Evolutionary conservation across 2,797 vertebrate species (phyloP).

Genomic region (Lagorchestes hirsutus): DNA sequence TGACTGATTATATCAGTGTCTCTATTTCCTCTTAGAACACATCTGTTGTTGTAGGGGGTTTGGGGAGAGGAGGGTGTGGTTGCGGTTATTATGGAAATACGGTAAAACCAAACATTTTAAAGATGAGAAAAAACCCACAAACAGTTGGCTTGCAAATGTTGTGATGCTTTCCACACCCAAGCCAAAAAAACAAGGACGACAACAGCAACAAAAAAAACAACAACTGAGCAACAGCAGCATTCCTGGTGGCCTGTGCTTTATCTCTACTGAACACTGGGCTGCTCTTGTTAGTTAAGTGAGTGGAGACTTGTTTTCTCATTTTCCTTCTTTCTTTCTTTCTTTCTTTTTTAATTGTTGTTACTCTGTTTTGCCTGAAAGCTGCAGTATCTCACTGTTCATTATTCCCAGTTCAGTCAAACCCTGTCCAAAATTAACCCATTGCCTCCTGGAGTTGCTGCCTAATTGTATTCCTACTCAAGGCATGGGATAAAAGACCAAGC

Average conservation of each 20-base stretch:
- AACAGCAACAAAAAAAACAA: not conserved
- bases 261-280: constrained; percentile 69
- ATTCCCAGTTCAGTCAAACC: constrained; percentile 87
- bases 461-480: constrained; percentile 35
- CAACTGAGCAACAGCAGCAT: not conserved
- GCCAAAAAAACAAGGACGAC: not conserved
- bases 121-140: constrained; percentile 70
- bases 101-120: constrained; percentile 77
- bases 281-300: constrained; percentile 63
- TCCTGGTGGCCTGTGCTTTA: constrained; percentile 71
- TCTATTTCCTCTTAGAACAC: constrained; percentile 77
- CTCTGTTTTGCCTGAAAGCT: constrained; percentile 91
- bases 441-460: constrained; percentile 55
- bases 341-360: constrained; percentile 88
- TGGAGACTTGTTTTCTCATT: constrained; percentile 65
- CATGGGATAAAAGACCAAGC: not conserved
- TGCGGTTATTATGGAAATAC: constrained; percentile 78
- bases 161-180: constrained; percentile 43
- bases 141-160: constrained; percentile 69
- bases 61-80: constrained; percentile 57
- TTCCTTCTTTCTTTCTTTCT: constrained; percentile 6
- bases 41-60: constrained; percentile 76
- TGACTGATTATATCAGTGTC: constrained; percentile 75
- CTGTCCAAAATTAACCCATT: constrained; percentile 86
- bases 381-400: constrained; percentile 91